phyloP scores from a whole-genome alignment of 2,797 vertebrate genomes.

The Chaetodon trifasciatus region DNA sequence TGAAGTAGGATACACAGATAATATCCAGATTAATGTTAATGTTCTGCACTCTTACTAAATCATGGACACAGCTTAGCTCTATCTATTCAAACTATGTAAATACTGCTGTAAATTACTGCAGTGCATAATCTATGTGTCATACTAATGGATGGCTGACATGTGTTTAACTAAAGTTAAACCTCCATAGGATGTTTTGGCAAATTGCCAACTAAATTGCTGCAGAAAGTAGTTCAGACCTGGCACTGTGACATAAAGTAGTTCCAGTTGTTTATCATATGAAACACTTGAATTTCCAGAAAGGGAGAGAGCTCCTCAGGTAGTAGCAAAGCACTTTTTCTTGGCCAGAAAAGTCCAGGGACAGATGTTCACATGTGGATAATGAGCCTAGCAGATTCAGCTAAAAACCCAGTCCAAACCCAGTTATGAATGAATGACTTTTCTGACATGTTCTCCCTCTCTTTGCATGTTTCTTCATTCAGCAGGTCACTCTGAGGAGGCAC shows the following conservation, averaged over 20 bases:
- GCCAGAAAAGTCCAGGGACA: conserved; percentile 26
- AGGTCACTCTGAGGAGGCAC: conserved; percentile 4
- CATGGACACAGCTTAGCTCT: background rate
- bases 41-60: conserved; percentile 21
- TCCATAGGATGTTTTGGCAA: conserved; percentile 12
- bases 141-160: background rate
- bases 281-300: background rate
- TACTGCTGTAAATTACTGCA: conserved; percentile 15
- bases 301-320: conserved; percentile 11
- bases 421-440: conserved; percentile 38
- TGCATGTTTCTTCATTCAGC: conserved; percentile 32
- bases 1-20: conserved; percentile 18
- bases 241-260: conserved; percentile 18
- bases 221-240: background rate
- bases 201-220: background rate
- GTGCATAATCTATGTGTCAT: background rate
- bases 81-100: conserved; percentile 30
- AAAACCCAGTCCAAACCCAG: conserved; percentile 4
- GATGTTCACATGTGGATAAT: conserved; percentile 58
- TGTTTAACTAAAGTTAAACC: conserved; percentile 12
- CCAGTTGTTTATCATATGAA: background rate
- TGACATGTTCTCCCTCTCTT: conserved; percentile 46
- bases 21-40: conserved; percentile 26
- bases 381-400: conserved; percentile 60
- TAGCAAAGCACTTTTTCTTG: conserved; percentile 1